Base-by-base conservation (phyloP, 2,113 vertebrate species). In the Centropus bengalensis region DNA sequence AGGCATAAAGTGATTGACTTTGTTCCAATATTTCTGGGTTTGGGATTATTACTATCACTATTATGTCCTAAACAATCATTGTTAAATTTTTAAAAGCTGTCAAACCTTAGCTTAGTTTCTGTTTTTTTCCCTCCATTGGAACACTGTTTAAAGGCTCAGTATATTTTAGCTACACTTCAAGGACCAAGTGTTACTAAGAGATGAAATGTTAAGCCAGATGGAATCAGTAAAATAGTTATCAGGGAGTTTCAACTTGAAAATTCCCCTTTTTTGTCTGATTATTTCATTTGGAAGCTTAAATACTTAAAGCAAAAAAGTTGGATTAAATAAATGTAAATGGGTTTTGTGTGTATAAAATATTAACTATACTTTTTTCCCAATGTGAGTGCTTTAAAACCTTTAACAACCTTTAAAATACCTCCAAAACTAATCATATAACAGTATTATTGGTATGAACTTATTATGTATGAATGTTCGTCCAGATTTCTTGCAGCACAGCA, bases 341-440 rank as follows among this genome's bases (percentile, higher is more conserved):
- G 0, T 0, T 16, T 13, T 63, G 9, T 67, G 11, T 73, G 5
- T 33, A 12, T 69, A 9, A 42, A 13, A 15, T 60, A 1, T 86
- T 9, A 40, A 15, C 10, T 58, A 8, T 23, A 44, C 17, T 62
- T 81, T 7, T 9, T 74, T 86, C 63, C 12, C 26, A 23, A 1
- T 54, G 22, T 17, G 33, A 47, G 52, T 70, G 28, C 30, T 82
- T 91, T 17, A 3, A n/a, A 68, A 15, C 20, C 32, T 79, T 75
- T 68, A 17, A 3, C 36, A 68, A 15, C 20, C 32, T 79, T 75
- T 68, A 17, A 69, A 90, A 83, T 51, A 18, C 5, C 26, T 27
- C 8, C 9, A 0, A 32, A 82, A 30, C 10, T 40, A 86, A 54
- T 77, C 71, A 7, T 38, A 7, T 30, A 24, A 40, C 11, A 66